Percentiles rank a stretch among this genome's conserved stretches.
Evolutionary conservation across 2,888 invertebrate species (phyloP).

Genomic region (Idaea biselata): DNA sequence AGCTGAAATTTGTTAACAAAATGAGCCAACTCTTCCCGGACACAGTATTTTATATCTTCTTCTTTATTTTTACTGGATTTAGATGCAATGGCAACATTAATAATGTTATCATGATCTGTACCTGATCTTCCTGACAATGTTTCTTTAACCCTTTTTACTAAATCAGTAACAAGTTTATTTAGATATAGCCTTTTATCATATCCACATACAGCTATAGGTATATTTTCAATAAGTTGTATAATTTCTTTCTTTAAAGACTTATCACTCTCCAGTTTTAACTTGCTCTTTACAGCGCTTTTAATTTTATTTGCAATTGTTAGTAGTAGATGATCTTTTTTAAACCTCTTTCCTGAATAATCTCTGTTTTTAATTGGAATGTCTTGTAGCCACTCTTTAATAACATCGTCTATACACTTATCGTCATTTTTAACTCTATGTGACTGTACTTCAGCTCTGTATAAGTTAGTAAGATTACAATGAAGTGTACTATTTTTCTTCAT

Average conservation of each 20-base stretch:
- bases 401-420: slow-evolving; percentile 27
- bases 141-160: slow-evolving; percentile 31
- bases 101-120: slow-evolving; percentile 7
- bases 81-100: slow-evolving; percentile 9
- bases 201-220: slow-evolving; percentile 35
- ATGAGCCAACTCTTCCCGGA: slow-evolving; percentile 35
- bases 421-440: slow-evolving; percentile 8
- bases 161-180: slow-evolving; percentile 37
- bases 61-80: slow-evolving; percentile 35
- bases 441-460: slow-evolving; percentile 26
- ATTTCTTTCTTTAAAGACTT: slow-evolving; percentile 34
- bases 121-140: background rate
- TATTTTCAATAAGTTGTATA: slow-evolving; percentile 37
- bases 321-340: slow-evolving; percentile 32
- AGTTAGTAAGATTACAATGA: slow-evolving; percentile 13
- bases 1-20: slow-evolving; percentile 34
- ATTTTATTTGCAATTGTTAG: slow-evolving; percentile 33
- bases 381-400: slow-evolving; percentile 44
- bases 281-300: slow-evolving; percentile 30
- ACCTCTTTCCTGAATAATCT: slow-evolving; percentile 26
- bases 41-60: slow-evolving; percentile 38
- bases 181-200: slow-evolving; percentile 36
- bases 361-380: slow-evolving; percentile 35
- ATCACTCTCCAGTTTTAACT: slow-evolving; percentile 25
- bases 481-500: slow-evolving; percentile 21